Evolutionary conservation across 2,113 vertebrate genomes (phyloP), one percentile per base, ranked within the genome.

Genomic region (Microtus ochrogaster): DNA sequence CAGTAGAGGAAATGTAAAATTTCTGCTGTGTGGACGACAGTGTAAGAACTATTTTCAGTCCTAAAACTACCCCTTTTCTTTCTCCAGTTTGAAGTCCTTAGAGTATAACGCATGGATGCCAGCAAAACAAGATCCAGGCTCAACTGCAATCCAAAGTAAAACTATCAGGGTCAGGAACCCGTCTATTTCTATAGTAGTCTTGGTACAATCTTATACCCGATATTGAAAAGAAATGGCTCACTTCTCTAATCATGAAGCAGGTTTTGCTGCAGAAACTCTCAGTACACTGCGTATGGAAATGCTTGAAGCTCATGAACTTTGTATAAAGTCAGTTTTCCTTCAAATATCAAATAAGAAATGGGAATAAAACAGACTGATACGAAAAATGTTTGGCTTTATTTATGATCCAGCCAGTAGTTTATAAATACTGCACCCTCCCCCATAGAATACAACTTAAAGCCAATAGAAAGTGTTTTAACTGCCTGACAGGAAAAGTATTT

Each of bases 1-100:
- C 52, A 9, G 6, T 41, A 91, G 58, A 39, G 0, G 13, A 24
- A 7, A 33, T 65, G 33, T 36, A 65, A 81, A 92, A 81, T 5
- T 49, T 83, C 9, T 7, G 12, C 61, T 70, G 49, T 92, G 73
- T 90, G 55, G 79, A 94, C 92, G 14, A 36, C 19, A 65, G 16
- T n/a, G 47, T 74, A 47, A 94, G 49, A 90, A 85, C 66, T 83
- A 58, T 88, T 97, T 96, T 41, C 41, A 89, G 79, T 89, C 16
- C 52, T 79, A 47, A 39, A 58, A 12, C 9, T 58, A 36, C 0
- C 44, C 44, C n/a, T 78, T 63, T 91, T 90, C 8, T 24, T 49
- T 88, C 9, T 77, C 89, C 8, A 52, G 66, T 86, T 77, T 81
- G 33, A 85, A 47, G 10, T 65, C 36, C 11, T 61, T 91, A 36